Evolutionary conservation across 2,797 vertebrate genomes (phyloP), one percentile per base, ranked within the genome.

Genomic region (Coracias cyanogaster): DNA sequence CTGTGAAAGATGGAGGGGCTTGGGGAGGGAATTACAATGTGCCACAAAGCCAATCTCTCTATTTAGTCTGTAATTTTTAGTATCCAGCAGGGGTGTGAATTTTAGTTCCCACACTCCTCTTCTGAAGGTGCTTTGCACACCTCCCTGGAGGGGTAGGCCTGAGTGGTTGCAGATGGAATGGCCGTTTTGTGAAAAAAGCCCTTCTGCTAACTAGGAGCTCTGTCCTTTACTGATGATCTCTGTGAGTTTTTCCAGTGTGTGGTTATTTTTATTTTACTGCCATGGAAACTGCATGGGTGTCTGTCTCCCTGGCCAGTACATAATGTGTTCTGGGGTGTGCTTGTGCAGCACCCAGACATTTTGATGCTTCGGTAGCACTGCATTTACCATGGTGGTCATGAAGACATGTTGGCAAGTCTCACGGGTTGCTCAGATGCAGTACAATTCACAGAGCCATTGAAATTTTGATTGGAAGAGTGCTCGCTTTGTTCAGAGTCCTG

Each of bases 21-120:
- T 82, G 18, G 18, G 61, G 12, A 65, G 25, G 41, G 48, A 96
- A 93, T 73, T 86, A 49, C 46, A 48, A 58, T 62, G 60, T 83
- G 14, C 58, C 62, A 17, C 66, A 89, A 93, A 76, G 43, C 22
- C 10, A 64, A 5, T 62, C 24, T 90, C 69, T 90, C 70, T 55
- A 48, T 82, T 94, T 85, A 87, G n/a, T 74, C 52, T 66, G 31
- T 79, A 86, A 90, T 60, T 73, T 86, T 92, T 82, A 58, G 65
- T 76, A 65, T 88, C 57, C 58, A 74, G 58, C 17, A 76, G n/a
- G 7, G n/a, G 10, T 70, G 48, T 51, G 14, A 35, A 16, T 91
- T 91, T 86, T 62, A 66, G 43, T 72, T 82, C 35, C 70, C 51
- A 39, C 39, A 21, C 35, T 79, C 45, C 9, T 73, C 19, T 86